Evolutionary conservation across 2,797 vertebrate species (phyloP), one percentile per base, ranked within the genome.

Genomic region (Champsocephalus esox): DNA sequence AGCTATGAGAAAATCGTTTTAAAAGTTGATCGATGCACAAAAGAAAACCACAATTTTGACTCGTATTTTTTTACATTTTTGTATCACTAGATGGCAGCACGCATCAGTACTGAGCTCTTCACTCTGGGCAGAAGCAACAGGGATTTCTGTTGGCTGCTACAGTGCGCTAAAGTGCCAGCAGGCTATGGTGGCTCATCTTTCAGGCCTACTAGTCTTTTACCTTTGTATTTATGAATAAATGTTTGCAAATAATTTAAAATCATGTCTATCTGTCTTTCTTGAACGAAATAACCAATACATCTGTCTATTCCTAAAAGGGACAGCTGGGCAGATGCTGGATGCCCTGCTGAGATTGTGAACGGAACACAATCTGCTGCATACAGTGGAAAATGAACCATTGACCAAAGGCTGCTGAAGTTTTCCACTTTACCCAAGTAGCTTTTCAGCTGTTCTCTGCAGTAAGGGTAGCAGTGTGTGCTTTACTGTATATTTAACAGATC

Each of bases 11-110:
- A 54, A 48, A 46, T 5, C 44, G 54, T 57, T 3, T 64, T 3
- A 32, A 28, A 49, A 45, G 75, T n/a, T 44, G 12, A 45, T 14
- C 14, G 9, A 56, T 2, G 57, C 13, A 41, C 12, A 21, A 17
- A 38, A 19, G 6, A 61, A 38, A 55, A 56, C 1, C 19, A 2
- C 2, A 28, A 14, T 24, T 46, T 59, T 17, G 0, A 17, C n/a
- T 50, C 1, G 2, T 38, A 28, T 16, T 12, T 12, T 60, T 64
- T 60, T 64, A 58, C 28, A 49, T 71, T 24, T n/a, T 57, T 69
- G 78, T 38, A 3, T 76, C 84, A 79, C 24, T 75, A 86, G 88
- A 79, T 87, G 91, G 87, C 86, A 90, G 84, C 85, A 90, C 14
- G 83, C 5, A 54, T 28, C 79, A 83, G 60, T 2, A 13, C 41